Evolutionary conservation across 2,797 vertebrate genomes (phyloP), one percentile per base, ranked within the genome.

Genomic region (Ibycter americanus): DNA sequence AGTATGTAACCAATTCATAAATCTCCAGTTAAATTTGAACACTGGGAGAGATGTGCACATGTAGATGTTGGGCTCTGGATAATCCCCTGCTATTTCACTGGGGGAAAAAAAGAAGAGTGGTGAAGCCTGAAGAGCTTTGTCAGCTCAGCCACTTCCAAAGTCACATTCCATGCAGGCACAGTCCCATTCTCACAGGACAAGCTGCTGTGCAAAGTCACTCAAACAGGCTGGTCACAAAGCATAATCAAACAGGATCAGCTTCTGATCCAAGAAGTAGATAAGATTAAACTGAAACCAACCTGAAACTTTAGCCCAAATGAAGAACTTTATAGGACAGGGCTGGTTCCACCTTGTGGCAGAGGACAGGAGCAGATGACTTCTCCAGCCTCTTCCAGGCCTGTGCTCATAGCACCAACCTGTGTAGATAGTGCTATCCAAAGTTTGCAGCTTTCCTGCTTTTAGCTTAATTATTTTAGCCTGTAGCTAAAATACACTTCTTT

Each of bases 81-180:
- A 84, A 79, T 38, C 62, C 55, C 55, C 27, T 32, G 31, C 15
- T 34, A 25, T 71, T 91, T 79, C 55, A 62, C 16, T 51, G 31
- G 12, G 22, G 15, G 19, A 34, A 56, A 59, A 55, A 38, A 34
- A 44, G 16, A 70, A 4, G 7, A 59, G 29, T 32, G 42, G 31
- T 5, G 18, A 86, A 93, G 38, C 55, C 46, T 78, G 59, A 47
- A 34, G 66, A 51, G 22, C 46, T 93, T 76, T 80, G 47, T 76
- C 62, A 89, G 29, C 66, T 93, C 65, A 68, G 61, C 38, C 34
- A 11, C 46, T 62, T 87, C 55, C 47, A 55, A 46, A 90, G 70
- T 36, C 44, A 59, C 31, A 34, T 70, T 66, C 46, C 40, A 84
- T 34, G 11, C 51, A 49, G 0, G 0, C 47, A 40, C 22, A 6